Conservation (phyloP, 2,888 invertebrate species). For the Cheilosia urbana region DNA sequence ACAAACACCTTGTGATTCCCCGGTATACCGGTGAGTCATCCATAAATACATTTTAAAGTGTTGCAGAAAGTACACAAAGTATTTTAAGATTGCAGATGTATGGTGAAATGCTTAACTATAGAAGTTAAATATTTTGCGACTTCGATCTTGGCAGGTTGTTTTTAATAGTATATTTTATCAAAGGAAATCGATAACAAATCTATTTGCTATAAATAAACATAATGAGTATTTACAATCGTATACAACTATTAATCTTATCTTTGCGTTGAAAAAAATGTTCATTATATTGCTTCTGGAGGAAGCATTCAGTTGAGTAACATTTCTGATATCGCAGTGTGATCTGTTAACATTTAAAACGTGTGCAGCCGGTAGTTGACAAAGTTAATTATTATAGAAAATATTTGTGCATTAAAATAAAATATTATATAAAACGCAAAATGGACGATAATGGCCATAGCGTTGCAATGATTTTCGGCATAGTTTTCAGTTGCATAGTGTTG, state of each 20-base stretch:
- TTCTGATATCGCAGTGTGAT: slow-evolving; percentile 7
- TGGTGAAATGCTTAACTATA: too few species aligned
- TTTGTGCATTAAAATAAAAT: background rate
- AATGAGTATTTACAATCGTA: background rate
- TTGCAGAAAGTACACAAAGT: too few species aligned
- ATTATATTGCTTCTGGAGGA: background rate
- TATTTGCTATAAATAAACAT: background rate
- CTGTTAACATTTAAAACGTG: slow-evolving; percentile 3
- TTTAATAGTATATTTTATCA: background rate
- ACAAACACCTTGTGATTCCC: too few species aligned
- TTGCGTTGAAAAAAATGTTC: background rate
- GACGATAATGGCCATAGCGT: background rate
- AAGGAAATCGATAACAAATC: slow-evolving; percentile 8
- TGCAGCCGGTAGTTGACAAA: slow-evolving; percentile 1
- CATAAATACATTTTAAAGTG: too few species aligned
- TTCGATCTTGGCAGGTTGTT: background rate
- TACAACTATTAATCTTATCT: slow-evolving; percentile 23
- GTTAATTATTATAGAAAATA: background rate
- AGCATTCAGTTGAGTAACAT: slow-evolving; percentile 13
- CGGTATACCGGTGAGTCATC: too few species aligned
- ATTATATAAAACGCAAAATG: background rate
- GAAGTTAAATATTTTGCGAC: background rate
- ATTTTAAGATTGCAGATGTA: too few species aligned
- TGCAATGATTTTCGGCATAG: slow-evolving; percentile 13
- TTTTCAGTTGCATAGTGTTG: slow-evolving; percentile 5